These are phyloP conservation scores for Cataglyphis rosenhaueri DNA, from an alignment of 2,888 invertebrate species.

Conservation along the genomic window DNA sequence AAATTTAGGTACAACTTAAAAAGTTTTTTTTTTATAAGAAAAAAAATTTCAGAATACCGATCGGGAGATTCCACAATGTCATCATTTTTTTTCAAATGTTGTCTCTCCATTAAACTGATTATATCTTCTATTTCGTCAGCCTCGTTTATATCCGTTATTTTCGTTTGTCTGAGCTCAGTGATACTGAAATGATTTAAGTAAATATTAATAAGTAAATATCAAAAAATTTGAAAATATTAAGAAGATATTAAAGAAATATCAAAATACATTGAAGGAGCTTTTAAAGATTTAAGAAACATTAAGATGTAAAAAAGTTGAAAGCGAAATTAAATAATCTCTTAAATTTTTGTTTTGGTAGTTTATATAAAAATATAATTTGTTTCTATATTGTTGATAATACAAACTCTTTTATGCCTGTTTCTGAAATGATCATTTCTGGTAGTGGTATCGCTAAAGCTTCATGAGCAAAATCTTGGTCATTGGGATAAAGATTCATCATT, in stretches of 20 bases:
- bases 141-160: not conserved
- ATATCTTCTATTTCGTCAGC: not conserved
- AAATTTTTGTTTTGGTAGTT: not conserved
- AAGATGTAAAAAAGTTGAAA: not conserved
- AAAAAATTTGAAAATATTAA: not conserved
- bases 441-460: not conserved
- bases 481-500: not conserved
- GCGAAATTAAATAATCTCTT: not conserved
- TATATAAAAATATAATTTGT: not conserved
- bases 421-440: not conserved
- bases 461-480: not conserved
- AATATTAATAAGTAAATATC: not conserved
- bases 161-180: not conserved
- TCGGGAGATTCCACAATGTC: not conserved
- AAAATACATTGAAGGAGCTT: not conserved
- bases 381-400: not conserved
- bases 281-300: not conserved
- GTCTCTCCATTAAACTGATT: not conserved
- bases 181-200: slow-evolving; percentile 2
- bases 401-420: not conserved
- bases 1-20: not conserved
- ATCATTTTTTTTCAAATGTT: not conserved
- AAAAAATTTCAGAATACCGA: not conserved
- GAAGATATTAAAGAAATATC: not conserved
- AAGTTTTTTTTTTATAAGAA: not conserved